phyloP scores from a whole-genome alignment of 2,888 invertebrate species.

The Nephrotoma flavescens region DNA sequence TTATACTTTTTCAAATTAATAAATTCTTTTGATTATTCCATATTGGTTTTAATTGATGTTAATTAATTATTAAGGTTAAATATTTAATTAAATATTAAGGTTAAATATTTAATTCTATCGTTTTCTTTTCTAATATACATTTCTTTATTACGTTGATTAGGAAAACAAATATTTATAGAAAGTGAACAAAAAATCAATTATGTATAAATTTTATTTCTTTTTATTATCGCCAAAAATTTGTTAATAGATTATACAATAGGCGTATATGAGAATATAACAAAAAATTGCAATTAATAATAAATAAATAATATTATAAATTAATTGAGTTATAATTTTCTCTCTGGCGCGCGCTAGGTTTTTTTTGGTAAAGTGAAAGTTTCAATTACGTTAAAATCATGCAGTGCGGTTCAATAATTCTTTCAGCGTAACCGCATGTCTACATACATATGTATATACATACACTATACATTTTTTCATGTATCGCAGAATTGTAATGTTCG shows the following conservation, averaged over 20 bases:
- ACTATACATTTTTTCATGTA: neutral
- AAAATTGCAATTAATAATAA: neutral
- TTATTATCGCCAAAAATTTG: neutral
- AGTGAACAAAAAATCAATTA: neutral
- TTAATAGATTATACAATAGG: neutral
- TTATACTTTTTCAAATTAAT: too few species aligned
- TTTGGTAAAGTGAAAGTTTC: neutral
- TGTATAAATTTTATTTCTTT: neutral
- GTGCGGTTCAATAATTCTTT: neutral
- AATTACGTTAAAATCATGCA: neutral
- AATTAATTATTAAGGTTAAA: too few species aligned
- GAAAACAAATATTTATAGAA: neutral
- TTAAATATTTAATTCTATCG: neutral
- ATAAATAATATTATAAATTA: neutral
- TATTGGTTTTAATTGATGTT: neutral
- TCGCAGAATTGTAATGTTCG: neutral
- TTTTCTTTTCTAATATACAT: neutral
- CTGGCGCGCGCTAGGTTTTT: neutral
- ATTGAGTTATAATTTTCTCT: neutral
- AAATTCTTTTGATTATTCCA: neutral
- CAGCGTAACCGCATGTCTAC: neutral
- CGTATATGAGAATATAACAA: neutral
- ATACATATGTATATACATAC: neutral
- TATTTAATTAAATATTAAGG: too few species aligned
- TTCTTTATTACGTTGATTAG: neutral